Evolutionary conservation across 2,113 vertebrate species (phyloP), one percentile per base, ranked within the genome.

Genomic region (Alethe castanea): DNA sequence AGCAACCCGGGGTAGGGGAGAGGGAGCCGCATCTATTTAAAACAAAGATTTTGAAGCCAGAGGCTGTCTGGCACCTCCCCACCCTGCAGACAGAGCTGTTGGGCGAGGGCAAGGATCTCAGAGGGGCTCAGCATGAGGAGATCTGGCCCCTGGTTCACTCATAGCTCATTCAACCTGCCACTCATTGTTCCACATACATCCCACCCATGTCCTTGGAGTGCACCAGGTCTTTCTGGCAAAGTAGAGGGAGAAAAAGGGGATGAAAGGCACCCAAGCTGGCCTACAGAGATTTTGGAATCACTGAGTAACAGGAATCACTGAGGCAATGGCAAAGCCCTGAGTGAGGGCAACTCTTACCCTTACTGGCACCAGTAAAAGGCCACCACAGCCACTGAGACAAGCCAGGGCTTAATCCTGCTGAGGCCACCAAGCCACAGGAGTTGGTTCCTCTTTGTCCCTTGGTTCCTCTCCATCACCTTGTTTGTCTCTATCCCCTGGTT

Each of bases 401-500:
- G 47, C 6, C 15, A 13, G 22, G 6, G 10, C 20, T 86, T 59
- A 28, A 72, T 53, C 35, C 47, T 53, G 23, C 50, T 19, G 36
- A 65, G 40, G 29, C 7, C 35, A 50, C 23, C 0, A 2, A 72
- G 57, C 24, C 62, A 28, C 31, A 33, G 17, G 0, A 0, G 8
- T 13, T n/a, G 40, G 17, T 20, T 72, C 9, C 29, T 25, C 64
- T 91, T 66, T 1, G 1, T 42, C 48, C 6, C 3, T 31, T 42
- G 11, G 17, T 42, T 76, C n/a, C 17, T 20, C n/a, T 45, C 54
- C 42, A 28, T 33, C 18, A 23, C 19, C 14, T n/a, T 44, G 57
- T 36, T 53, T 35, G 36, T 42, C n/a, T 73, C 50, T 45, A 14
- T 64, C 8, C 15, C 28, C 12, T 7, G 23, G 36, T 26, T 79